These are phyloP conservation scores for Geothlypis trichas DNA, from an alignment of 2,113 vertebrate genomes.

Conservation along the genomic window DNA sequence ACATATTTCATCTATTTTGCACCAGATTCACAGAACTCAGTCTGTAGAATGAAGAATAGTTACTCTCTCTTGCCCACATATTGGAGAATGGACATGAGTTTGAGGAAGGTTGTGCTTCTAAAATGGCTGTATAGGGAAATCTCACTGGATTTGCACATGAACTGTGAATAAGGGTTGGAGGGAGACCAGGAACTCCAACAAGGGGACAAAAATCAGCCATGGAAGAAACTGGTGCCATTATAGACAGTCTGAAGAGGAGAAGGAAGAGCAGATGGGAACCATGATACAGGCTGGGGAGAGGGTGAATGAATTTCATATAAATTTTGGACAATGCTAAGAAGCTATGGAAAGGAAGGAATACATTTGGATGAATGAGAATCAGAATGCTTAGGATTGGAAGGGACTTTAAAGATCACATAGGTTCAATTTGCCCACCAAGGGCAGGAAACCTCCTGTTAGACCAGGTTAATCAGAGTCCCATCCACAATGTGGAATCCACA, in stretches of 20 bases:
- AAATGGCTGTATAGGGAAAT: neutral
- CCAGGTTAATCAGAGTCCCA: neutral
- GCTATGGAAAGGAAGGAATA: neutral
- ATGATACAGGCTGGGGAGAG: neutral
- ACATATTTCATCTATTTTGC: neutral
- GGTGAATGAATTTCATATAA: neutral
- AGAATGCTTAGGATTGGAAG: neutral
- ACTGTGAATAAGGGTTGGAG: neutral
- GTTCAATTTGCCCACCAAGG: neutral
- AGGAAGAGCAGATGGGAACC: neutral
- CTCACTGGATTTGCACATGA: neutral
- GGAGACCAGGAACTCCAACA: neutral
- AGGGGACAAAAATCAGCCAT: neutral
- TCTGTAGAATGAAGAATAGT: neutral
- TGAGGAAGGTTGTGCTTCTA: neutral
- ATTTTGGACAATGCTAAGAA: neutral
- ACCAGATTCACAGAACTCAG: neutral
- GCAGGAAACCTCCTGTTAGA: neutral
- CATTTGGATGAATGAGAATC: too few species aligned
- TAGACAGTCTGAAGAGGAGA: neutral
- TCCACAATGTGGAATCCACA: neutral
- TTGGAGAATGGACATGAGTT: neutral
- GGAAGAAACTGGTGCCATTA: neutral
- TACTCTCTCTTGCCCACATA: rapidly evolving
- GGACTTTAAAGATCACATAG: neutral